phyloP scores from a whole-genome alignment of 2,797 vertebrate genomes.

The Argya squamiceps region DNA sequence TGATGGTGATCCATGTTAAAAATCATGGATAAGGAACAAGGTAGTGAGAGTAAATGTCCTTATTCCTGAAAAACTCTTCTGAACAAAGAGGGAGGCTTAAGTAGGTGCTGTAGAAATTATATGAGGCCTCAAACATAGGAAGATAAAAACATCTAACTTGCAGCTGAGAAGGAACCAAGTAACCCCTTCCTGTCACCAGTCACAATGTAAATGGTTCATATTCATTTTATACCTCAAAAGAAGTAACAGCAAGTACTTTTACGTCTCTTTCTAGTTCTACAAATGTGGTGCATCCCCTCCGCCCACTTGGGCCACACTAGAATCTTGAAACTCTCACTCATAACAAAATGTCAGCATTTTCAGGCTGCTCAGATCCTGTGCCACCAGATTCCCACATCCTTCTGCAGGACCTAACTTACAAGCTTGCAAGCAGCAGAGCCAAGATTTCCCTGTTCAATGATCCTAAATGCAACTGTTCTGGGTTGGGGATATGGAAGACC shows the following conservation, averaged over 20 bases:
- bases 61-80: neutral
- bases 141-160: neutral
- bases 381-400: neutral
- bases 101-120: neutral
- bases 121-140: neutral
- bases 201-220: neutral
- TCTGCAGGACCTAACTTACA: neutral
- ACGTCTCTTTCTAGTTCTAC: neutral
- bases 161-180: neutral
- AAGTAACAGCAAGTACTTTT: neutral
- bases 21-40: neutral
- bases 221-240: neutral
- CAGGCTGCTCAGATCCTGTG: neutral
- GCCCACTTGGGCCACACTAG: neutral
- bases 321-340: neutral
- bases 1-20: neutral
- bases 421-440: neutral
- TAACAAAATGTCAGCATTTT: neutral
- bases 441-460: neutral
- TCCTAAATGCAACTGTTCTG: neutral
- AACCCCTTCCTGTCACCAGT: neutral
- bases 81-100: neutral
- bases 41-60: neutral
- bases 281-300: neutral
- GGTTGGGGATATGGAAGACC: neutral